Evolutionary conservation across 2,113 vertebrate species (phyloP).

Genomic region (Pungitius pungitius): DNA sequence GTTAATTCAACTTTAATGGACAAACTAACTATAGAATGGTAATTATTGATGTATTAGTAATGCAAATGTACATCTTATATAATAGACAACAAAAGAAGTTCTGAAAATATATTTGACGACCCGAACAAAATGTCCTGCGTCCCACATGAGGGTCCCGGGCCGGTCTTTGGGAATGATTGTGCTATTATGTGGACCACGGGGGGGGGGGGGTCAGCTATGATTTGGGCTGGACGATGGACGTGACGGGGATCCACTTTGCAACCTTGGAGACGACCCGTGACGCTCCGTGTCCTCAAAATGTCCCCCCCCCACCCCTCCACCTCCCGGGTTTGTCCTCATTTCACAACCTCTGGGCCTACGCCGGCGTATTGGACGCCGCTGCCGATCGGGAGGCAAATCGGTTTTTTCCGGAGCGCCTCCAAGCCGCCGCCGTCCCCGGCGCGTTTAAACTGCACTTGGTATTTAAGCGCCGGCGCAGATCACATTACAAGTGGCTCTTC

Average conservation of each 20-base stretch:
- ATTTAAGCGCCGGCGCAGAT: slow-evolving; percentile 68
- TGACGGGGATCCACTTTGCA: too few species aligned
- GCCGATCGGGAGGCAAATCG: slow-evolving; percentile 46
- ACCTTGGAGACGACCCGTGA: slow-evolving; percentile 1
- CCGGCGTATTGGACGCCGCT: slow-evolving; percentile 30
- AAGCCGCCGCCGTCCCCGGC: slow-evolving; percentile 41
- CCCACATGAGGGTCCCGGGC: neutral
- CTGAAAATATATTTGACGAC: neutral
- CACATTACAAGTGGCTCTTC: slow-evolving; percentile 66
- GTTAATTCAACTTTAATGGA: neutral
- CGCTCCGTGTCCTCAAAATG: slow-evolving; percentile 29
- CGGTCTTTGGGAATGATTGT: neutral
- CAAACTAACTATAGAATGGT: neutral
- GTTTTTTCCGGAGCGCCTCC: slow-evolving; percentile 46
- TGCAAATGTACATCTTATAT: neutral
- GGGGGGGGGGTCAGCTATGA: neutral
- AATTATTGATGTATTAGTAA: neutral
- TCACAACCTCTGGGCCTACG: slow-evolving; percentile 1
- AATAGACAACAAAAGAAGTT: neutral
- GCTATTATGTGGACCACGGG: neutral
- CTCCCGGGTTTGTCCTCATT: slow-evolving; percentile 29
- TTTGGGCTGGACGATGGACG: neutral
- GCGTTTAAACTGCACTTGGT: slow-evolving; percentile 79
- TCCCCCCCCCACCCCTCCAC: neutral
- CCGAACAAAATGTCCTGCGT: neutral